These are phyloP conservation scores for Axinella damicornis DNA, from an alignment of 37 sponge, comb jelly and placozoan species.

Conservation along the genomic window DNA sequence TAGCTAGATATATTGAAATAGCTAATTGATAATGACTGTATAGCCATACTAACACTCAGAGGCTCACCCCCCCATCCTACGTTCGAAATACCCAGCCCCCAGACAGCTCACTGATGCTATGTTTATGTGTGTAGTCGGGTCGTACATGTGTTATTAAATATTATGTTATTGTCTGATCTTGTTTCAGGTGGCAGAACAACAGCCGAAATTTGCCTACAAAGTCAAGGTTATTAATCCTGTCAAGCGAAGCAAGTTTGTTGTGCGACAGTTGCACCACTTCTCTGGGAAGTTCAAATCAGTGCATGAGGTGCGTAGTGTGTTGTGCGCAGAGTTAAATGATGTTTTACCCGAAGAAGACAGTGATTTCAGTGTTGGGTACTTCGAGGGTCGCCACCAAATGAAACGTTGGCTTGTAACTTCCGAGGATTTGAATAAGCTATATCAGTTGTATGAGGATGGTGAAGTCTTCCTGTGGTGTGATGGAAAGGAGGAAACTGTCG, in stretches of 20 bases:
- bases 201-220: not conserved
- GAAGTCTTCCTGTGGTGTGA: slow-evolving; percentile 45
- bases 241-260: slow-evolving; percentile 5
- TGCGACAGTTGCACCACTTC: slow-evolving; percentile 2
- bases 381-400: slow-evolving; percentile 21
- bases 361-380: slow-evolving; percentile 34
- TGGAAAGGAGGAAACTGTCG: not conserved
- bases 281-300: slow-evolving; percentile 10
- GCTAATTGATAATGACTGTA: no score
- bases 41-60: no score
- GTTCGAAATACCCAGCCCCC: no score
- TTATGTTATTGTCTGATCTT: no score
- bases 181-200: no score
- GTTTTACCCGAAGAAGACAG: slow-evolving; percentile 4
- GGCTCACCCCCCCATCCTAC: no score
- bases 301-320: slow-evolving; percentile 1
- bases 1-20: no score
- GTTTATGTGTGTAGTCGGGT: no score
- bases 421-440: slow-evolving; percentile 37
- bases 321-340: slow-evolving; percentile 18
- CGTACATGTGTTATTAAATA: no score
- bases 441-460: not conserved
- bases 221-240: slow-evolving; percentile 28
- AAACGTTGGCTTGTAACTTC: slow-evolving; percentile 22
- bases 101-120: no score